These are phyloP conservation scores for Acanthosepion lycidas DNA, from an alignment of 2,888 invertebrate genomes.

Conservation along the genomic window DNA sequence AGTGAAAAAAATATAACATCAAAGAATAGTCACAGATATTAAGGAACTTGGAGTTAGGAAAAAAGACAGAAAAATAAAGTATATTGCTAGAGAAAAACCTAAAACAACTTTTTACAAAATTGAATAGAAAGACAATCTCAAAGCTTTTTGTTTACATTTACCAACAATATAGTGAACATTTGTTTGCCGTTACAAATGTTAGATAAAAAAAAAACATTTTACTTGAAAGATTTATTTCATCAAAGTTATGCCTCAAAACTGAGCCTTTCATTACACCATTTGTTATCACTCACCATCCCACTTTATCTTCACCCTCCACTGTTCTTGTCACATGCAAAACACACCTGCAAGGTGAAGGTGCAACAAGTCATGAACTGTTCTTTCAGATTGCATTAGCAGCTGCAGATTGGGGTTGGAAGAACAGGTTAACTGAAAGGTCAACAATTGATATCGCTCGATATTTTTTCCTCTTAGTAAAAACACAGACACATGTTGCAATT, in stretches of 20 bases:
- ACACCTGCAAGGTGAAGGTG: slow-evolving; percentile 2
- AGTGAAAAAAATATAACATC: no score
- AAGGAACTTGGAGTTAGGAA: no score
- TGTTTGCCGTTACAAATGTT: not conserved
- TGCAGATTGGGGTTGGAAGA: not conserved
- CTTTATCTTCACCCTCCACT: not conserved
- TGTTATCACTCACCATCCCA: not conserved
- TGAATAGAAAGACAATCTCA: no score
- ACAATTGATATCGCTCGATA: not conserved
- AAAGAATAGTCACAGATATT: no score
- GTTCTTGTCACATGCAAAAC: not conserved
- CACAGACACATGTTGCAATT: not conserved
- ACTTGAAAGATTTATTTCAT: no score
- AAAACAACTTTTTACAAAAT: no score
- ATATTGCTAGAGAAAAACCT: no score
- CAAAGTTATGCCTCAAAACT: no score
- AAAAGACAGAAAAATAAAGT: no score
- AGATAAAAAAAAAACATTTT: no score
- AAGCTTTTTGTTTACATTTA: no score
- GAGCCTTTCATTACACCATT: not conserved
- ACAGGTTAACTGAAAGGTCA: not conserved
- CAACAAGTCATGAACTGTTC: not conserved
- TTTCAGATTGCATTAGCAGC: not conserved
- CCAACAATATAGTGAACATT: no score
- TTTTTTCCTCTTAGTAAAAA: not conserved